Conservation (phyloP, 2,888 invertebrate species). For the Sacculina carcini region DNA sequence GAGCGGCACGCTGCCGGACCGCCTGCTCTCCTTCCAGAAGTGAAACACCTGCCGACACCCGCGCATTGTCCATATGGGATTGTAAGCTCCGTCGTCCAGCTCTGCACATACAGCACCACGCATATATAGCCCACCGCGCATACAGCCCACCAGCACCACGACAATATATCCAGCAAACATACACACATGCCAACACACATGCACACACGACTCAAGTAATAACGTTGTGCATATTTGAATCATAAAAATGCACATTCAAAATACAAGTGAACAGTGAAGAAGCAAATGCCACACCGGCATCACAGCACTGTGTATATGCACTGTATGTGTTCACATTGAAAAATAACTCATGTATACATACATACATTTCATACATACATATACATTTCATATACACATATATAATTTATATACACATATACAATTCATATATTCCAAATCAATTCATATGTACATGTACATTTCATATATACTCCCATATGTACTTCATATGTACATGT, state of each 20-base stretch:
- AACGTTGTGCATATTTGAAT: too few relatives aligned
- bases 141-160: too few relatives aligned
- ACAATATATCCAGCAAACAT: too few relatives aligned
- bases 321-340: too few relatives aligned
- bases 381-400: neutral
- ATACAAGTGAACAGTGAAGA: too few relatives aligned
- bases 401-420: too few relatives aligned
- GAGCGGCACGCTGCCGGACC: constrained; percentile 67
- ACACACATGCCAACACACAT: too few relatives aligned
- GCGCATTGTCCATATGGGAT: constrained; percentile 76
- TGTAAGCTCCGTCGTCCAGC: constrained; percentile 74
- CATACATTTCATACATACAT: constrained; percentile 1
- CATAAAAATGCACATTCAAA: too few relatives aligned
- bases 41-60: constrained; percentile 97
- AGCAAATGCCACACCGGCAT: neutral
- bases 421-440: neutral
- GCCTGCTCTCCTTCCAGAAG: constrained; percentile 86
- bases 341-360: neutral
- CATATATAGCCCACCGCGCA: too few relatives aligned
- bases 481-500: neutral
- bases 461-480: neutral
- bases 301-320: neutral
- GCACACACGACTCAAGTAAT: too few relatives aligned
- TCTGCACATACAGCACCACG: too few relatives aligned
- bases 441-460: neutral